A percentile compares a stretch with the other conserved stretches of the same genome.
These are phyloP conservation scores for Limnephilus rhombicus DNA, from an alignment of 2,888 invertebrate species.

Conservation along the genomic window DNA sequence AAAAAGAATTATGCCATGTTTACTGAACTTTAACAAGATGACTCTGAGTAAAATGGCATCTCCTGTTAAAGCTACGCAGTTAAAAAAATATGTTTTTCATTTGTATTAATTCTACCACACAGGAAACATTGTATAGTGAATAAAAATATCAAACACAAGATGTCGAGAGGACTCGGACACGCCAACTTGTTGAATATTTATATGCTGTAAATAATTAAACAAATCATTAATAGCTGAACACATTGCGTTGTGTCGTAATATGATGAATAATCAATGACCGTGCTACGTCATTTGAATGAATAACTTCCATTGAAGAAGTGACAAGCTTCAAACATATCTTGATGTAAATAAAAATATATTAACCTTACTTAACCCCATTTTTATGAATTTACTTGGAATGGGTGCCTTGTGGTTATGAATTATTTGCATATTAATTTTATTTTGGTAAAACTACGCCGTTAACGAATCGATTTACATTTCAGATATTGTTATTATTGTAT, in stretches of 20 bases:
- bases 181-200: neutral
- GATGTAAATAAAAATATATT: neutral
- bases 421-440: neutral
- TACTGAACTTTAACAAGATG: neutral
- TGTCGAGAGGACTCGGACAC: neutral
- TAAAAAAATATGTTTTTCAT: neutral
- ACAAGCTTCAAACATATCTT: neutral
- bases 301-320: neutral
- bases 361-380: neutral
- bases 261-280: neutral
- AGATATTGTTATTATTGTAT: too few species aligned
- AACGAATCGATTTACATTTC: too few species aligned
- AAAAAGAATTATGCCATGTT: neutral
- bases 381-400: neutral
- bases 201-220: neutral
- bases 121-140: neutral
- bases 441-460: neutral
- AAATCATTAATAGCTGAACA: neutral
- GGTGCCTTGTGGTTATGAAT: neutral
- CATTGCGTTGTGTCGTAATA: constrained; percentile 1
- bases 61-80: neutral
- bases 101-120: neutral
- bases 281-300: neutral
- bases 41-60: neutral
- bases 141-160: neutral